Percentiles rank a stretch among this genome's conserved stretches.
Evolutionary conservation across 2,888 invertebrate species (phyloP).

Genomic region (Pecten maximus): DNA sequence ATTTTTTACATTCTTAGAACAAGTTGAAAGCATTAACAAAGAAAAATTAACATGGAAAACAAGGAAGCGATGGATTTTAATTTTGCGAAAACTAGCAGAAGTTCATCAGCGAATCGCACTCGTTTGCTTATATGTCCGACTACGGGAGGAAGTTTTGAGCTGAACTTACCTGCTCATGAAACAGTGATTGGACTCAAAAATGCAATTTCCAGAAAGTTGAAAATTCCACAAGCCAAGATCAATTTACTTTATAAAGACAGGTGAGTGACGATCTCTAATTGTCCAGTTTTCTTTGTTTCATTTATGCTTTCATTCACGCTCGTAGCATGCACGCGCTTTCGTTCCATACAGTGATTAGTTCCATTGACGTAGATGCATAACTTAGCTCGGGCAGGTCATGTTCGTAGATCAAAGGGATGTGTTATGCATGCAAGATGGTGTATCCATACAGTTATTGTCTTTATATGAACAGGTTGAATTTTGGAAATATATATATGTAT

Average conservation of each 20-base stretch:
- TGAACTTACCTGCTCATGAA: slow-evolving; percentile 45
- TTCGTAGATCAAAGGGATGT: not conserved
- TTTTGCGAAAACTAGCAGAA: slow-evolving; percentile 41
- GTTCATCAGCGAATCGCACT: slow-evolving; percentile 40
- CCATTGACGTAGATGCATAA: slow-evolving; percentile 18
- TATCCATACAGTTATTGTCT: not conserved
- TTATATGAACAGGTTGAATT: not conserved
- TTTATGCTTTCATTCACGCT: not conserved
- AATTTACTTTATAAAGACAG: slow-evolving; percentile 51
- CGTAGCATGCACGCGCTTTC: not conserved
- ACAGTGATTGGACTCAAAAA: slow-evolving; percentile 52
- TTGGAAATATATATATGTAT: not conserved
- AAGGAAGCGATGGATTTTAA: slow-evolving; percentile 44
- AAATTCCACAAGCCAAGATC: slow-evolving; percentile 49
- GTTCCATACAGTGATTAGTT: not conserved
- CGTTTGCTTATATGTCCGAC: slow-evolving; percentile 51
- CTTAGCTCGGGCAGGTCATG: not conserved
- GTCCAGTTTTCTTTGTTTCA: slow-evolving; percentile 23
- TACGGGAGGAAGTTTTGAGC: slow-evolving; percentile 51
- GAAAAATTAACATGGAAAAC: slow-evolving; percentile 42
- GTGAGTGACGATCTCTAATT: slow-evolving; percentile 37
- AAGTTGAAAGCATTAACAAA: not conserved
- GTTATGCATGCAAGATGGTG: not conserved
- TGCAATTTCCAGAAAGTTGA: slow-evolving; percentile 49
- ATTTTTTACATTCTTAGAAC: slow-evolving; percentile 29